Evolutionary conservation across 1,140 invertebrate species (phyloP).

Genomic region (Leptinotarsa lineolata): DNA sequence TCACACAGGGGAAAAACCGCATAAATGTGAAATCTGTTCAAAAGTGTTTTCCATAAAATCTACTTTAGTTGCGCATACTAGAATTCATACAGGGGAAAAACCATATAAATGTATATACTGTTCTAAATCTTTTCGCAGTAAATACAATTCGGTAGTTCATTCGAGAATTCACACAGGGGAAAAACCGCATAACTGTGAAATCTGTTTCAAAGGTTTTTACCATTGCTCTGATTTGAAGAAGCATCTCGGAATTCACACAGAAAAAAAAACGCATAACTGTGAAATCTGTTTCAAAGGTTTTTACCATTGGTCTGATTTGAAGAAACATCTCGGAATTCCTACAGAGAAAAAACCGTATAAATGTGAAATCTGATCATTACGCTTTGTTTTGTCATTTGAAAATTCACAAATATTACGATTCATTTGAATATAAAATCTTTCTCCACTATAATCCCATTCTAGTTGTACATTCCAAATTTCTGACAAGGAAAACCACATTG

Average conservation of each 20-base stretch:
- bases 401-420: too few species aligned
- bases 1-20: constrained; percentile 78
- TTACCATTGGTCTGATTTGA: constrained; percentile 64
- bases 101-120: constrained; percentile 66
- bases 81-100: constrained; percentile 63
- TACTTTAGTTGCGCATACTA: not conserved
- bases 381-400: too few species aligned
- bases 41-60: constrained; percentile 67
- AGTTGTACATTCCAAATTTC: too few species aligned
- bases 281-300: constrained; percentile 72
- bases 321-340: not conserved
- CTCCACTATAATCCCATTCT: too few species aligned
- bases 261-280: constrained; percentile 61
- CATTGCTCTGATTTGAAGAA: constrained; percentile 60
- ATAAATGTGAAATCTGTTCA: constrained; percentile 74
- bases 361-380: not conserved
- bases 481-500: too few species aligned
- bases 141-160: constrained; percentile 66
- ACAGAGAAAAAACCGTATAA: not conserved
- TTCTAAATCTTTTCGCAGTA: constrained; percentile 65
- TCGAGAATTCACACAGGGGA: constrained; percentile 66
- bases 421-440: too few species aligned
- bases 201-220: constrained; percentile 72
- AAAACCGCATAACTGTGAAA: constrained; percentile 67
- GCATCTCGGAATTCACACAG: not conserved